phyloP scores from a whole-genome alignment of 2,113 vertebrate genomes.

The Dolichallabes microphthalmus region DNA sequence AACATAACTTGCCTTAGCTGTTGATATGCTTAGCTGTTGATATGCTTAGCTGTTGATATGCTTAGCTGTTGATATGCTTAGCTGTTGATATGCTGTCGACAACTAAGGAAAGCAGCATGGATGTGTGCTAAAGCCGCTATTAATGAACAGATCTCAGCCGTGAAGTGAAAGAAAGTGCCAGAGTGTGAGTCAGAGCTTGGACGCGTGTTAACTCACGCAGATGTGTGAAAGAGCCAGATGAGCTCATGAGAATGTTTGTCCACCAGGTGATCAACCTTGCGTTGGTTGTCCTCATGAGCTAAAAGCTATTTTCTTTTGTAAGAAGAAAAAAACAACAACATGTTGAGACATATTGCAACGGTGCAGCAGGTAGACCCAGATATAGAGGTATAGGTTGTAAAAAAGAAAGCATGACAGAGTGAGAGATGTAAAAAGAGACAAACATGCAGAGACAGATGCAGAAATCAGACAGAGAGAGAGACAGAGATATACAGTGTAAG shows the following conservation, averaged over 20 bases:
- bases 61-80: too few relatives aligned
- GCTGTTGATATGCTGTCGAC: not conserved
- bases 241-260: not conserved
- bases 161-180: not conserved
- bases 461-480: not conserved
- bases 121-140: not conserved
- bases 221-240: not conserved
- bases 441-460: conserved; percentile 30
- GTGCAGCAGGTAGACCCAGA: conserved; percentile 14
- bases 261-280: not conserved
- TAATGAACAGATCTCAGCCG: not conserved
- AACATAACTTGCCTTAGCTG: too few relatives aligned
- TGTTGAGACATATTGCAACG: not conserved
- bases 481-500: not conserved
- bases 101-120: not conserved
- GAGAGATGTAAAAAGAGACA: not conserved
- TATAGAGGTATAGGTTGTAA: not conserved
- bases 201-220: not conserved
- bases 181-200: not conserved
- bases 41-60: too few relatives aligned
- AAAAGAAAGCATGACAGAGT: not conserved
- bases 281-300: not conserved
- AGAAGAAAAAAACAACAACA: not conserved
- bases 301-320: not conserved
- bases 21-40: too few relatives aligned